Percentiles rank a stretch among this genome's conserved stretches.
These are phyloP conservation scores for Aplysina aerophoba DNA, from an alignment of 37 sponge, comb jelly and placozoan species.

Conservation along the genomic window DNA sequence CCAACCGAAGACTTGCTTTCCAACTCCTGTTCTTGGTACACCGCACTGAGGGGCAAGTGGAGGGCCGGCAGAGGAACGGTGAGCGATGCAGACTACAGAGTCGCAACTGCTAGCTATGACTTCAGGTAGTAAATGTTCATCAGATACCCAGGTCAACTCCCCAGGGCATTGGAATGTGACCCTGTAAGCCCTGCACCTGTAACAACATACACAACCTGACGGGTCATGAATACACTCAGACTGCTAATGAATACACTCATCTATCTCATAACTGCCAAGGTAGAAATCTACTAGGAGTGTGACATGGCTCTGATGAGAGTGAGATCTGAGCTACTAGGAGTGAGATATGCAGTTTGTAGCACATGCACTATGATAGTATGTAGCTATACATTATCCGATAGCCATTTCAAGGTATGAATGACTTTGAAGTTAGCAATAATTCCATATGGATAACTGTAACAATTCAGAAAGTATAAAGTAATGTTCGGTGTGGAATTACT, in stretches of 20 bases:
- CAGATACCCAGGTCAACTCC: no score
- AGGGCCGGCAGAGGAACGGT: no score
- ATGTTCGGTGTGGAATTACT: background rate
- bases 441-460: background rate
- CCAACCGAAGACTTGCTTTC: no score
- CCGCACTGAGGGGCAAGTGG: no score
- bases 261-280: conserved; percentile 10
- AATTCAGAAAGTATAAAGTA: background rate
- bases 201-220: no score
- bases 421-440: conserved; percentile 4
- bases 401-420: background rate
- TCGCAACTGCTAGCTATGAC: no score
- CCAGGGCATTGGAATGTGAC: no score
- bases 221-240: no score
- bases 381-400: background rate
- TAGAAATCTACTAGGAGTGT: conserved; percentile 4
- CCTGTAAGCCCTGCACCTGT: no score
- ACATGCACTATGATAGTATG: background rate
- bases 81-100: no score
- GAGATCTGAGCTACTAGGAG: conserved; percentile 20
- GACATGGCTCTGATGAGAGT: conserved; percentile 18
- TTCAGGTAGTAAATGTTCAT: no score
- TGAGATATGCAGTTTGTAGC: conserved; percentile 11
- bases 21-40: no score
- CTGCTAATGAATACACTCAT: background rate